phyloP scores from a whole-genome alignment of 2,113 vertebrate species.

The Clupea harengus region DNA sequence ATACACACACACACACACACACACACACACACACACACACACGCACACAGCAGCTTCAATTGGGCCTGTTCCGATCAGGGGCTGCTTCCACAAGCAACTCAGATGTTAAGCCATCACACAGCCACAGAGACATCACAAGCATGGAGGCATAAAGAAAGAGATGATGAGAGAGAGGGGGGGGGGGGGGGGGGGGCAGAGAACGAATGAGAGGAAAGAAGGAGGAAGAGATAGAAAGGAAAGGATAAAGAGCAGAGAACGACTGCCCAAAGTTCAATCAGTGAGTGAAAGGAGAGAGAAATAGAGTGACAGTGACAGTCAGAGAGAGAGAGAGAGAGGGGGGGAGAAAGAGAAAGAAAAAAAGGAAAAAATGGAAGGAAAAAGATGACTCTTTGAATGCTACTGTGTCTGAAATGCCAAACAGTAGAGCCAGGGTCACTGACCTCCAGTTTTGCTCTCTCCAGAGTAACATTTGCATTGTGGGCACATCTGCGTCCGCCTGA shows the following conservation, averaged over 20 bases:
- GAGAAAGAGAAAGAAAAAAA: background rate
- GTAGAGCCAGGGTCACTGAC: background rate
- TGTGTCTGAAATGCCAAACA: background rate
- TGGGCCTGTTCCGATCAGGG: conserved; percentile 1
- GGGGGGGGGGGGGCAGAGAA: background rate
- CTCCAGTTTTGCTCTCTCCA: background rate
- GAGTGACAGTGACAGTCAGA: background rate
- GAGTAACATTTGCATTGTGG: background rate
- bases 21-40: background rate
- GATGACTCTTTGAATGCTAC: conserved; percentile 7
- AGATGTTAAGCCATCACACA: background rate
- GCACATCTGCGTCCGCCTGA: background rate
- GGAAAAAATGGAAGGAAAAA: background rate
- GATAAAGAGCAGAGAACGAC: background rate
- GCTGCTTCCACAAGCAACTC: background rate
- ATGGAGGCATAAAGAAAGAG: background rate
- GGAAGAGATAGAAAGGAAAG: background rate
- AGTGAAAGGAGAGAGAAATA: background rate
- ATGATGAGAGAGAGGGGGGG: too few relatives aligned
- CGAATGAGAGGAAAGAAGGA: background rate
- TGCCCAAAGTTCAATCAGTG: background rate
- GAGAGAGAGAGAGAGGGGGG: background rate
- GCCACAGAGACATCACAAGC: background rate
- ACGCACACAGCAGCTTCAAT: background rate
- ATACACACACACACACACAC: background rate